These are phyloP conservation scores for Phalloptychus januarius DNA, from an alignment of 2,797 vertebrate genomes.

Conservation along the genomic window DNA sequence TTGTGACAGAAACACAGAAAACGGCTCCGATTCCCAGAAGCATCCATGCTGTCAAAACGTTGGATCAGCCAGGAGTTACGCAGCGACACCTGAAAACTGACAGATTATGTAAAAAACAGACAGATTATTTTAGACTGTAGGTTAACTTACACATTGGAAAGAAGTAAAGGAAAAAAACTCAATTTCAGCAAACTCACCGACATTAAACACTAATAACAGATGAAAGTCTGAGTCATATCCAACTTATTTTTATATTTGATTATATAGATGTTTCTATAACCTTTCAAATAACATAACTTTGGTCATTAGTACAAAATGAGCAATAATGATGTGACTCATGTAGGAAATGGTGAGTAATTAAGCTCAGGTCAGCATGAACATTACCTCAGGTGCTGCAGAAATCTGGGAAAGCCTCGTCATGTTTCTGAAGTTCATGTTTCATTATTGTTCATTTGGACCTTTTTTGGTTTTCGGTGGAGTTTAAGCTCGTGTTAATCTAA, in stretches of 20 bases:
- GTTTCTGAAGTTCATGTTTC: not conserved
- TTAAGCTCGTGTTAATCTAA: not conserved
- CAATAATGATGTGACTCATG: too few species aligned
- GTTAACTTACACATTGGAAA: not conserved
- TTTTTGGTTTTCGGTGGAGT: not conserved
- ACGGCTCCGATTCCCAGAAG: not conserved
- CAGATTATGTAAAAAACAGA: not conserved
- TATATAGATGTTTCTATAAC: too few species aligned
- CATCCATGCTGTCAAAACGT: not conserved
- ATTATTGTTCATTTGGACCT: not conserved
- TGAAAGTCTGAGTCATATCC: too few species aligned
- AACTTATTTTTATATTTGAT: too few species aligned
- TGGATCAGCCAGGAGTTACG: too few species aligned
- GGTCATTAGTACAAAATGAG: too few species aligned
- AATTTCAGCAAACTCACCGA: too few species aligned
- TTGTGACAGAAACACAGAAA: not conserved
- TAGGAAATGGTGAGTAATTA: too few species aligned
- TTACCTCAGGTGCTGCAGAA: too few species aligned
- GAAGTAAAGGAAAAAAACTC: not conserved
- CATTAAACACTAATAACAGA: not conserved
- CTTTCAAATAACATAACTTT: too few species aligned
- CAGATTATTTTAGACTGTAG: not conserved
- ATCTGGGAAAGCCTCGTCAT: not conserved
- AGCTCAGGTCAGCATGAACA: too few species aligned
- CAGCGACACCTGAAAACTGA: not conserved